Evolutionary conservation across 37 sponge, comb jelly and placozoan genomes (phyloP), one percentile per base, ranked within the genome.

Genomic region (Diacarnus erythraeanus): DNA sequence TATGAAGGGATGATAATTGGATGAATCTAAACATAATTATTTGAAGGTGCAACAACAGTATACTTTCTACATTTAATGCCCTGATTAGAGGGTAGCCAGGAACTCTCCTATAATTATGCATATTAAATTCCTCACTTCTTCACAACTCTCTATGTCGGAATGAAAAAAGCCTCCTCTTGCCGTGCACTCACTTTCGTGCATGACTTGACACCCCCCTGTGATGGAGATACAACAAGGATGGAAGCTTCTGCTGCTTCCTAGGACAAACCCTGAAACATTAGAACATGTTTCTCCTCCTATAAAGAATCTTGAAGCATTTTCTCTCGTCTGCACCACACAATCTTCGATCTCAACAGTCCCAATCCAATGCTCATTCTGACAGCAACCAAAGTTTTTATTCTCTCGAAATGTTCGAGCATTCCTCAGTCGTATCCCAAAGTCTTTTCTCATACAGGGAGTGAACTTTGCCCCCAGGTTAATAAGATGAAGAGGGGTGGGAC

Each of bases 371-470:
- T 31, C 69, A 57, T 89, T 82, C 42, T 27, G 26, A 31, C 95
- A 94, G 63, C 95, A 94, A 0, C 86, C 89, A 0, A 90, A 57
- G 0, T 64, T 73, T 36, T 72, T 83, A 1, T 12, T 22, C 18
- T 54, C 54, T 15, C 29, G 35, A 36, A 54, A 69, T 17, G 57
- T 26, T 17, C 34, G n/a, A 42, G 34, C 58, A 21, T 84, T 81
- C 15, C 82, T 40, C 0, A 40, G 41, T 8, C 71, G 78, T 30
- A 97, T 94, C 57, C 72, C 81, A 78, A 81, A 84, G 72, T 97
- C 98, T 20, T 59, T 79, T 1, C 98, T 79, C 98, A 97, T 97
- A 47, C 98, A 97, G 0, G 98, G 98, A 23, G 93, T 92, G 68
- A 91, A 97, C 80, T 92, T 90, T 6, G 95, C 95, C 0, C 98